Percentiles rank a stretch among this genome's conserved stretches.
These are phyloP conservation scores for Perognathus longimembris DNA, from an alignment of 2,113 vertebrate species.

Conservation along the genomic window DNA sequence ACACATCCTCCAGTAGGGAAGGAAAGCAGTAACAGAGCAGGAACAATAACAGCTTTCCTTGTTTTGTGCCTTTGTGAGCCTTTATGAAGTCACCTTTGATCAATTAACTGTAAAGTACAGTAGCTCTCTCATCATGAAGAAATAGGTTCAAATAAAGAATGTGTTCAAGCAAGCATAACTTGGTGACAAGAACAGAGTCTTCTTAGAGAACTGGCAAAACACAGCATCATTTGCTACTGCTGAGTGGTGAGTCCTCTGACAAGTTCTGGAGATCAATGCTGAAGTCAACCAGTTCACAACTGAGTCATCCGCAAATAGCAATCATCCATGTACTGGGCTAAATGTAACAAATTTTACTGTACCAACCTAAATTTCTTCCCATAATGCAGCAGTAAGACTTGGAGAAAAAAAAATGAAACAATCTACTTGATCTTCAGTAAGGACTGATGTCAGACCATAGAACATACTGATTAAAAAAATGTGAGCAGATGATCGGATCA, in stretches of 20 bases:
- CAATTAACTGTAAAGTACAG: background rate
- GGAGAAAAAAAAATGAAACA: background rate
- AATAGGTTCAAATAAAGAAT: background rate
- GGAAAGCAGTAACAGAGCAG: background rate
- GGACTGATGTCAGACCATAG: conserved; percentile 12
- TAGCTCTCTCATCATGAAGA: background rate
- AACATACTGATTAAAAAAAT: background rate
- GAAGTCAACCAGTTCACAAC: background rate
- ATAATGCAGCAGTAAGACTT: background rate
- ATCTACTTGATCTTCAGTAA: background rate
- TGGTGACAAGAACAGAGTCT: background rate
- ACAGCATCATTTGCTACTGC: background rate
- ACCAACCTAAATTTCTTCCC: background rate
- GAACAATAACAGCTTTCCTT: background rate
- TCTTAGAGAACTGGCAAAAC: background rate
- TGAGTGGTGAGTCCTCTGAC: background rate
- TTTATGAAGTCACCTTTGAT: conserved; percentile 36
- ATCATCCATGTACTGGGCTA: background rate
- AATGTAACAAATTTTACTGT: background rate
- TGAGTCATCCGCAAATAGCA: accelerated
- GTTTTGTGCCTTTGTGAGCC: background rate
- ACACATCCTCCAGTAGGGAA: background rate
- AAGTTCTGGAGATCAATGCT: background rate
- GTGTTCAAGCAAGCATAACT: background rate
- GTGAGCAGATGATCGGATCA: background rate